Percentiles rank a stretch among this genome's conserved stretches.
These are phyloP conservation scores for Bufo bufo DNA, from an alignment of 2,113 vertebrate species.

Conservation along the genomic window DNA sequence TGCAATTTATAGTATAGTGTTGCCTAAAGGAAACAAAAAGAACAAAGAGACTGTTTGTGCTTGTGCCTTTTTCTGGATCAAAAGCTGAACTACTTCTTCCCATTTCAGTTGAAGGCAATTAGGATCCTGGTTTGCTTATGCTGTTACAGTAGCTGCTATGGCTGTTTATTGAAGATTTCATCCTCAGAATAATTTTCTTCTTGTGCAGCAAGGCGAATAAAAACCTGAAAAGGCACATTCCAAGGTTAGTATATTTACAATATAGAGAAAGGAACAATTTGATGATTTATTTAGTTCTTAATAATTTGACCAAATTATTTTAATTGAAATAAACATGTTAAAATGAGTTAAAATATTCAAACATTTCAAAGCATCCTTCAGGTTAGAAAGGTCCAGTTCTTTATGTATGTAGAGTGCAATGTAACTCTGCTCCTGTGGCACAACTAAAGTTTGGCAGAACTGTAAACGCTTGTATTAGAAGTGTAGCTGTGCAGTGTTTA, in stretches of 20 bases:
- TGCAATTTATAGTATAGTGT: slow-evolving; percentile 13
- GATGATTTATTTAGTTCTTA: background rate
- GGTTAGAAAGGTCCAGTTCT: too few relatives aligned
- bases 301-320: background rate
- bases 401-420: too few relatives aligned
- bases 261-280: background rate
- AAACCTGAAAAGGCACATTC: slow-evolving; percentile 15
- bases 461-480: too few relatives aligned
- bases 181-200: background rate
- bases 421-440: too few relatives aligned
- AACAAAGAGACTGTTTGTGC: slow-evolving; percentile 14
- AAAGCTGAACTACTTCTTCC: slow-evolving; percentile 28
- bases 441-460: too few relatives aligned
- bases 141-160: slow-evolving; percentile 20
- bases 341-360: too few relatives aligned
- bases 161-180: background rate
- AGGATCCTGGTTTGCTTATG: slow-evolving; percentile 1
- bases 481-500: too few relatives aligned
- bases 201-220: slow-evolving; percentile 23
- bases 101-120: slow-evolving; percentile 26
- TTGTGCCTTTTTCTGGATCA: slow-evolving; percentile 8
- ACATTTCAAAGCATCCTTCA: too few relatives aligned
- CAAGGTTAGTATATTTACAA: background rate
- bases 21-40: slow-evolving; percentile 21
- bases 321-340: too few relatives aligned